Conservation (phyloP, 2,113 vertebrate species). For the Sturnira hondurensis region DNA sequence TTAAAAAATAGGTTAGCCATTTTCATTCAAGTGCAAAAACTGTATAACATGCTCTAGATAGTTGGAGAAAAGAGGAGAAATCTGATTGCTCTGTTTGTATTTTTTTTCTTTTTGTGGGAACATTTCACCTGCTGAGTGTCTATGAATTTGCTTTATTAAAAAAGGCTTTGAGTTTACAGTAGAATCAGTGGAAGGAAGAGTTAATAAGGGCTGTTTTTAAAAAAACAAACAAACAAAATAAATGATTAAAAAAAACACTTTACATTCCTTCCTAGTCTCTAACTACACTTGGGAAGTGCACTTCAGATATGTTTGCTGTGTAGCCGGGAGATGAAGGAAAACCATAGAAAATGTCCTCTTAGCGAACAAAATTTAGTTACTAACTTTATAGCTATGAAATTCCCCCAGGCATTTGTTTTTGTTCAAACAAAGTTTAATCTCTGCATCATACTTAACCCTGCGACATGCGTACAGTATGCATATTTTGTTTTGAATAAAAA, state of each 20-base stretch:
- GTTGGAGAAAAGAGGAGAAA: slow-evolving; percentile 70
- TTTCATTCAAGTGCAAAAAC: slow-evolving; percentile 82
- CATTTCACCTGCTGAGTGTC: slow-evolving; percentile 83
- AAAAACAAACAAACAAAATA: slow-evolving; percentile 72
- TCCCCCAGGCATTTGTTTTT: slow-evolving; percentile 79
- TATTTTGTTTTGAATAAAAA: slow-evolving; percentile 83
- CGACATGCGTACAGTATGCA: slow-evolving; percentile 73
- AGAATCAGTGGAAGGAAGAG: slow-evolving; percentile 86
- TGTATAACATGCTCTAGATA: slow-evolving; percentile 63
- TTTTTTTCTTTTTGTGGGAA: slow-evolving; percentile 75
- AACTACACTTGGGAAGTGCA: slow-evolving; percentile 85
- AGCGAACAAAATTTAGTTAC: slow-evolving; percentile 83
- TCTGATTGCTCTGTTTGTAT: slow-evolving; percentile 75
- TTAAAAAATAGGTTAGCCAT: slow-evolving; percentile 71
- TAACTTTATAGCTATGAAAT: slow-evolving; percentile 82
- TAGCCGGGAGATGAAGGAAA: slow-evolving; percentile 83
- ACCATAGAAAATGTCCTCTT: slow-evolving; percentile 82
- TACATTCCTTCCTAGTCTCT: slow-evolving; percentile 88
- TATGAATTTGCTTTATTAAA: slow-evolving; percentile 83
- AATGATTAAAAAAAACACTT: slow-evolving; percentile 80
- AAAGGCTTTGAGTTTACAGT: slow-evolving; percentile 87
- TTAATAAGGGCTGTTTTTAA: slow-evolving; percentile 91
- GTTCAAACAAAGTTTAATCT: slow-evolving; percentile 79
- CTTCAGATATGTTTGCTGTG: slow-evolving; percentile 82
- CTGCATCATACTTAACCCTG: slow-evolving; percentile 78